Percentiles rank a stretch among this genome's conserved stretches.
These are phyloP conservation scores for Enteromius unitaeniatus DNA, from an alignment of 2,797 vertebrate species.

Conservation along the genomic window DNA sequence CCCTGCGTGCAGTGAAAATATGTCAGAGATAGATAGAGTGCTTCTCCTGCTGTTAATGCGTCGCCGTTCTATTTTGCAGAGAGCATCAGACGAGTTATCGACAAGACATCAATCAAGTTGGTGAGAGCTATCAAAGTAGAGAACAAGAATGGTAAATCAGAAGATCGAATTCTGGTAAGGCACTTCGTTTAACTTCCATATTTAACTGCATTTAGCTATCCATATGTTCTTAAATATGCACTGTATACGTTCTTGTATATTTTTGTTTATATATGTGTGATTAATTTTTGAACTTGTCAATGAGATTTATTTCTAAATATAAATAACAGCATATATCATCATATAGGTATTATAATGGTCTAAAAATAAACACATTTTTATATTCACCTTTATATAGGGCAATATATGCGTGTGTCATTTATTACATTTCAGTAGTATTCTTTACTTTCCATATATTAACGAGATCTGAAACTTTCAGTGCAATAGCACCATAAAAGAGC, in stretches of 20 bases:
- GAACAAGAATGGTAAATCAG: constrained; percentile 85
- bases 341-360: neutral
- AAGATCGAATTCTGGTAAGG: constrained; percentile 90
- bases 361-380: neutral
- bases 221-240: neutral
- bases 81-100: constrained; percentile 86
- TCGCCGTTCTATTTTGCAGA: constrained; percentile 73
- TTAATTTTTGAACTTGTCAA: neutral
- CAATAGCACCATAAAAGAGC: neutral
- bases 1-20: neutral
- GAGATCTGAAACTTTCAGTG: neutral
- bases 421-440: neutral
- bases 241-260: neutral
- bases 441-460: neutral
- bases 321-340: neutral
- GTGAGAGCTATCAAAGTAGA: constrained; percentile 87
- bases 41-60: constrained; percentile 57
- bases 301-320: neutral
- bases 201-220: neutral
- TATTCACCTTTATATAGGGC: neutral
- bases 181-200: neutral
- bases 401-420: neutral
- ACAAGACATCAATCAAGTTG: constrained; percentile 84
- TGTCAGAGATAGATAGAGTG: constrained; percentile 44
- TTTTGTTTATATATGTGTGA: neutral